Conservation (phyloP, 2,888 invertebrate species). For the Andrena hattorfiana region DNA sequence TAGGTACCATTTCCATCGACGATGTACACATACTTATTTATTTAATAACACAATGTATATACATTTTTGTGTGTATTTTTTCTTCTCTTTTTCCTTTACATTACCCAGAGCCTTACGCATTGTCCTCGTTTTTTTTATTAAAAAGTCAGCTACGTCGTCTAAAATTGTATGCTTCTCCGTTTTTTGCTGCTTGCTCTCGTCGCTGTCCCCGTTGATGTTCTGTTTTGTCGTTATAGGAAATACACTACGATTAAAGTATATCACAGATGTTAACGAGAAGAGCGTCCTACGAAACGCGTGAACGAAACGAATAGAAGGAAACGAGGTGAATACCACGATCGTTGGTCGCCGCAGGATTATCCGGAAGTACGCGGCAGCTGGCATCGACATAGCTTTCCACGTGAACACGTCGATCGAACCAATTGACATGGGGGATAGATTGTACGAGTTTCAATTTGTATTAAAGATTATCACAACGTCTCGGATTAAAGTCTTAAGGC, state of each 20-base stretch:
- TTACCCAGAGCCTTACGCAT: conserved; percentile 30
- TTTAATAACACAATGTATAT: conserved; percentile 27
- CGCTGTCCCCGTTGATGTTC: conserved; percentile 54
- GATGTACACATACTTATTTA: conserved; percentile 1
- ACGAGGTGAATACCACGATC: conserved; percentile 49
- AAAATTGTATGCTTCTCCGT: conserved; percentile 51
- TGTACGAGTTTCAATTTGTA: conserved; percentile 64
- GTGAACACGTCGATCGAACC: conserved; percentile 40
- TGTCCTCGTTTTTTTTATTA: conserved; percentile 61
- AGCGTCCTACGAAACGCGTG: conserved; percentile 77
- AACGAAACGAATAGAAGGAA: conserved; percentile 70
- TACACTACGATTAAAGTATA: conserved; percentile 83
- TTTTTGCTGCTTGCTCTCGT: conserved; percentile 35
- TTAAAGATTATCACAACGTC: conserved; percentile 64
- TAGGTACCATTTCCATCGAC: not conserved
- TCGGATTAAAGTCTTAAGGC: conserved; percentile 52
- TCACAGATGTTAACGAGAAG: conserved; percentile 84
- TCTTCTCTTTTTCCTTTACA: conserved; percentile 22
- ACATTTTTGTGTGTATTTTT: conserved; percentile 34
- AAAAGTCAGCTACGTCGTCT: conserved; percentile 73
- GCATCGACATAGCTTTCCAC: conserved; percentile 49
- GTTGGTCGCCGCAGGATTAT: conserved; percentile 60
- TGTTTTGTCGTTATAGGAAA: conserved; percentile 73
- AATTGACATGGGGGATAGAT: conserved; percentile 62
- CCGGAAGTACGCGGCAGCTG: conserved; percentile 48